A percentile compares a stretch with the other conserved stretches of the same genome.
Evolutionary conservation across 30 jellyfish, hydroid and myxozoan species (phyloP).

Genomic region (Turritopsis rubra): DNA sequence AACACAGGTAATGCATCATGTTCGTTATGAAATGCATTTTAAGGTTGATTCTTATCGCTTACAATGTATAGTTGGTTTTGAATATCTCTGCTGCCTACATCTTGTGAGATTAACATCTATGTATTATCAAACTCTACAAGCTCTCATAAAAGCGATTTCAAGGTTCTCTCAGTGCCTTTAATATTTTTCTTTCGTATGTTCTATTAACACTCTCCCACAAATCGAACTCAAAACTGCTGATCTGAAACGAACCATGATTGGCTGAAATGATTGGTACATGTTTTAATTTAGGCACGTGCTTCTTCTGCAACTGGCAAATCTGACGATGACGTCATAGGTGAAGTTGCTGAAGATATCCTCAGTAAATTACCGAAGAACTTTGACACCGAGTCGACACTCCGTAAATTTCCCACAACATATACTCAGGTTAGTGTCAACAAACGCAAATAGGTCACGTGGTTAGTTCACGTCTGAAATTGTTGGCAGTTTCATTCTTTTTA

Average conservation of each 20-base stretch:
- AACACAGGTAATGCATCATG: conserved; percentile 76
- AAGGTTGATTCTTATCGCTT: neutral
- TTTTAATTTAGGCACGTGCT: conserved; percentile 55
- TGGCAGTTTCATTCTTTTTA: neutral
- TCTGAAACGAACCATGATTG: no score
- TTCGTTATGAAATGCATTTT: no score
- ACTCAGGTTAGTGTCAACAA: conserved; percentile 40
- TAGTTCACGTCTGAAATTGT: neutral
- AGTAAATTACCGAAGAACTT: conserved; percentile 65
- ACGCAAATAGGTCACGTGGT: neutral
- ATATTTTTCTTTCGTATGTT: no score
- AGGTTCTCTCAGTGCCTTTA: no score
- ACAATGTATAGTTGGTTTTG: no score
- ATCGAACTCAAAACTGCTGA: no score
- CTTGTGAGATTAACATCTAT: no score
- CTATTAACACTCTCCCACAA: no score
- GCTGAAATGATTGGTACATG: no score
- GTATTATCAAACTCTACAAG: no score
- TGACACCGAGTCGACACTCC: conserved; percentile 81
- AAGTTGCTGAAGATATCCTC: conserved; percentile 82
- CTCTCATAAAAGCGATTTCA: no score
- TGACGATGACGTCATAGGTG: conserved; percentile 73
- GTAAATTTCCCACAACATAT: conserved; percentile 78
- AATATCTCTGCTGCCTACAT: no score
- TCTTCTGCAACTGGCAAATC: conserved; percentile 78